Conservation (phyloP, 2,797 vertebrate species). For the Choloepus didactylus region DNA sequence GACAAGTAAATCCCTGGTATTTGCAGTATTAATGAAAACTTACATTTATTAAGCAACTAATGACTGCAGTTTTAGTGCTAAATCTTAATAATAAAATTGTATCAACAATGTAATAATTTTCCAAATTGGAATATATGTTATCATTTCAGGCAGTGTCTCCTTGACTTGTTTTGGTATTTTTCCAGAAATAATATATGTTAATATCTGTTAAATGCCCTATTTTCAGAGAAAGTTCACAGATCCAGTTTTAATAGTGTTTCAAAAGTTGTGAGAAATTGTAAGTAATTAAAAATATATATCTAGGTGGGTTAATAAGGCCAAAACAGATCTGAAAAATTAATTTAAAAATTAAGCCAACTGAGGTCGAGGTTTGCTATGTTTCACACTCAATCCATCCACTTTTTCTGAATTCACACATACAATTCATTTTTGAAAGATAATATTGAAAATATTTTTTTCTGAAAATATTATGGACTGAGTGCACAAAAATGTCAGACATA, state of each 20-base stretch:
- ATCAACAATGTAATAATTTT: not conserved
- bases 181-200: not conserved
- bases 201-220: constrained; percentile 10
- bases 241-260: not conserved
- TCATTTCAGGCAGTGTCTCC: not conserved
- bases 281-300: not conserved
- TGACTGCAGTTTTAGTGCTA: constrained; percentile 3
- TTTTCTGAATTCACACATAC: not conserved
- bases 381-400: not conserved
- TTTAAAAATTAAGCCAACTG: constrained; percentile 48
- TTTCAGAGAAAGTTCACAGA: not conserved
- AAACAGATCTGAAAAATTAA: constrained; percentile 23
- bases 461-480: not conserved
- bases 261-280: not conserved
- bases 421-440: constrained; percentile 44
- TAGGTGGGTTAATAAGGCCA: not conserved
- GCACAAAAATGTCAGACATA: constrained; percentile 17
- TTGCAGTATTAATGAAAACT: not conserved
- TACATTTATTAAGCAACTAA: not conserved
- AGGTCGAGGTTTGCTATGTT: constrained; percentile 24
- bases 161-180: constrained; percentile 10
- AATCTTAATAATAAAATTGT: not conserved
- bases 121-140: not conserved
- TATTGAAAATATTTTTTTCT: constrained; percentile 53
- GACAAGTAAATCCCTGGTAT: not conserved